A percentile compares a stretch with the other conserved stretches of the same genome.
Conservation (phyloP, 2,797 vertebrate genomes). For the Spinus olivaceus region DNA sequence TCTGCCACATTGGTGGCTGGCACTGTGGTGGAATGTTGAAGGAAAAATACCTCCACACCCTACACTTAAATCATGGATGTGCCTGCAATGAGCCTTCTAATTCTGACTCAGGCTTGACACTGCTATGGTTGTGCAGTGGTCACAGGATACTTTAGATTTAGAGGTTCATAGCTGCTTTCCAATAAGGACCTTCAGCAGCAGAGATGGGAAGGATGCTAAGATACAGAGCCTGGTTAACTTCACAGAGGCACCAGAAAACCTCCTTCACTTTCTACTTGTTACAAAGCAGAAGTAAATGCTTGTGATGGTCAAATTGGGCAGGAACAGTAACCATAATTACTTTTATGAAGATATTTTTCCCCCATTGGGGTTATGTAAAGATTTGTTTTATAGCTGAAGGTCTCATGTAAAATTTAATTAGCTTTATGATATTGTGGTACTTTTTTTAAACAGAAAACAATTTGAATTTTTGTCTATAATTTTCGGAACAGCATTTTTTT, state of each 20-base stretch:
- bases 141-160: background rate
- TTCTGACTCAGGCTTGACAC: background rate
- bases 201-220: background rate
- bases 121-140: background rate
- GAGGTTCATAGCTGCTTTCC: rapidly evolving
- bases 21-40: background rate
- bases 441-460: background rate
- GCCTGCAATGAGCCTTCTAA: background rate
- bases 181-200: background rate
- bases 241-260: background rate
- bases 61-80: background rate
- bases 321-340: background rate
- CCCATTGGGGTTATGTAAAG: background rate
- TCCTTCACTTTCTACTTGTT: background rate
- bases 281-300: background rate
- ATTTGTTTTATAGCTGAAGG: background rate
- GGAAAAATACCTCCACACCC: background rate
- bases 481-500: background rate
- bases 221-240: background rate
- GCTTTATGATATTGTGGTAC: background rate
- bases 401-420: background rate
- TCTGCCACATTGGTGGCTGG: background rate
- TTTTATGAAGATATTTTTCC: background rate
- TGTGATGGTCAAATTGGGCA: background rate
- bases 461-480: background rate